These are phyloP conservation scores for Peromyscus nudipes DNA, from an alignment of 2,797 vertebrate genomes.

Conservation along the genomic window DNA sequence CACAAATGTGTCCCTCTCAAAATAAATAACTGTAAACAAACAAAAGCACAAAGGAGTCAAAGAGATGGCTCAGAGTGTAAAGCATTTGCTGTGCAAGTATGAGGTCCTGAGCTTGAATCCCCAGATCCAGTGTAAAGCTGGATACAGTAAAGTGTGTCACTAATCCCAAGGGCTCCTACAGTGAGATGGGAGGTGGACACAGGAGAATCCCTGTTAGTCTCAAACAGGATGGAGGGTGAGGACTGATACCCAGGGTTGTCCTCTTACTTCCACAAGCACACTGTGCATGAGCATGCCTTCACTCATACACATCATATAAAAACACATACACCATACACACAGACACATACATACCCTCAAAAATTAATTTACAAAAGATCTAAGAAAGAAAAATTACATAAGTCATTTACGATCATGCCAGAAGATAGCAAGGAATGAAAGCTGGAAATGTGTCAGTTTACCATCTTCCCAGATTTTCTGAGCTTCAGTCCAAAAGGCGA, in stretches of 20 bases:
- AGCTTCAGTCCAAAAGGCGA: slow-evolving; percentile 99
- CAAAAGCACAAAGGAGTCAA: not conserved
- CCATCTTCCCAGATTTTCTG: slow-evolving; percentile 99
- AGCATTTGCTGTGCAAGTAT: not conserved
- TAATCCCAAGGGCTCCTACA: not conserved
- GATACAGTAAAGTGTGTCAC: not conserved
- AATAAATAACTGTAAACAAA: not conserved
- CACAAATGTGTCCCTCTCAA: not conserved
- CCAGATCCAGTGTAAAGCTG: not conserved
- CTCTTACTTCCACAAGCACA: not conserved
- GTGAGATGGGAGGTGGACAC: not conserved
- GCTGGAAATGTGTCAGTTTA: slow-evolving; percentile 85
- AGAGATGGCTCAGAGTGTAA: not conserved
- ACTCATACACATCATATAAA: not conserved
- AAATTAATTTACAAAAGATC: not conserved
- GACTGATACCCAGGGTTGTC: not conserved
- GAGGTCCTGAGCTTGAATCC: not conserved
- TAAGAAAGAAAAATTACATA: slow-evolving; percentile 32
- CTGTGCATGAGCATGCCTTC: not conserved
- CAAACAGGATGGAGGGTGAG: not conserved
- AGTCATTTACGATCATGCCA: slow-evolving; percentile 14
- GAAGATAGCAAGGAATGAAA: slow-evolving; percentile 21
- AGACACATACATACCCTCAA: not conserved
- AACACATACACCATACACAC: not conserved
- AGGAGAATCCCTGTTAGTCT: not conserved